Evolutionary conservation across 2,888 invertebrate species (phyloP).

Genomic region (Antitype chi): DNA sequence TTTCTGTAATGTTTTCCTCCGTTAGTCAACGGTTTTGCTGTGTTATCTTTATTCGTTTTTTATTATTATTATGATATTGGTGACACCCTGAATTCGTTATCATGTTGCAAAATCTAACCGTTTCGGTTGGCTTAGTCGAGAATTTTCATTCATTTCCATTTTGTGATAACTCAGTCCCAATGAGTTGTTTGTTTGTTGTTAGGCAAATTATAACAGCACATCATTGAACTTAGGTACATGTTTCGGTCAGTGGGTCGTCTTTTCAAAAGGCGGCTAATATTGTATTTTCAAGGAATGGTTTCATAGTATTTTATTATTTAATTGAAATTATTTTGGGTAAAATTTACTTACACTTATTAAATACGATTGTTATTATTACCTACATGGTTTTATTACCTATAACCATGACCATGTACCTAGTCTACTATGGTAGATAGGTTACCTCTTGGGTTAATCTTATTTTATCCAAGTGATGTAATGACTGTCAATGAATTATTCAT

Average conservation of each 20-base stretch:
- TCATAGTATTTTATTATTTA: background rate
- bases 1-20: constrained; percentile 39
- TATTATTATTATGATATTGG: constrained; percentile 53
- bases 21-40: constrained; percentile 6
- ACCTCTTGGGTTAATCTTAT: constrained; percentile 1
- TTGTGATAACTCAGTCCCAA: background rate
- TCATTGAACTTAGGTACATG: background rate
- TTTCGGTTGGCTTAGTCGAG: constrained; percentile 21
- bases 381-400: background rate
- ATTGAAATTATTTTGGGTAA: background rate
- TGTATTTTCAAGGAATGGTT: background rate
- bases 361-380: background rate
- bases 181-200: constrained; percentile 25
- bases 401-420: no score
- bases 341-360: background rate
- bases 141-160: constrained; percentile 41
- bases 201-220: background rate
- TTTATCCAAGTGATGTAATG: constrained; percentile 23
- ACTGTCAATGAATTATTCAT: constrained; percentile 42
- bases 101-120: constrained; percentile 41
- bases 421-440: background rate
- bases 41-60: constrained; percentile 56
- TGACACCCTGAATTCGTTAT: constrained; percentile 44
- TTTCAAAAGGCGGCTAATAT: constrained; percentile 10
- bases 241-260: no score